phyloP scores from a whole-genome alignment of 2,797 vertebrate species.

The Arvicola amphibius region DNA sequence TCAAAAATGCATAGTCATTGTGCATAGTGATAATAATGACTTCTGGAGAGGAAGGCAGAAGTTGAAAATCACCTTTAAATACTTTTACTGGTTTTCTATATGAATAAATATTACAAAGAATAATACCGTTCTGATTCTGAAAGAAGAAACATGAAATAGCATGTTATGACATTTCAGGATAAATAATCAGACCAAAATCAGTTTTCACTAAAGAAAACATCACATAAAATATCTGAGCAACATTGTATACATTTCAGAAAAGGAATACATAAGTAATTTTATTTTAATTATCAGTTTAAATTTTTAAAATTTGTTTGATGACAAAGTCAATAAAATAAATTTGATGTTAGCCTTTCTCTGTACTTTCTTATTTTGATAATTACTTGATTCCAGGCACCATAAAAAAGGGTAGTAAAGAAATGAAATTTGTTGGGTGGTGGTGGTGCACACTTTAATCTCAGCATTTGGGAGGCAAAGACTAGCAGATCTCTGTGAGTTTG shows the following conservation, averaged over 20 bases:
- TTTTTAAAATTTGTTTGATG: conserved; percentile 43
- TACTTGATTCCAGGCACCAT: conserved; percentile 14
- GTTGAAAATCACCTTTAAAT: conserved; percentile 47
- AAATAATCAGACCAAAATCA: conserved; percentile 51
- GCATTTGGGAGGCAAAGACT: background rate
- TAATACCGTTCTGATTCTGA: conserved; percentile 39
- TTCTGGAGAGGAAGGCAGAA: background rate
- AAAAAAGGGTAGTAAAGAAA: background rate
- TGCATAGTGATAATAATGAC: conserved; percentile 14
- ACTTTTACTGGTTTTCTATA: conserved; percentile 47
- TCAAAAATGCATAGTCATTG: conserved; percentile 14
- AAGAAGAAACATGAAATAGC: conserved; percentile 2
- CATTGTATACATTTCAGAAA: conserved; percentile 43
- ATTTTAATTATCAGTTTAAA: conserved; percentile 22
- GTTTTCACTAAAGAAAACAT: conserved; percentile 6
- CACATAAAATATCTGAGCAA: conserved; percentile 23
- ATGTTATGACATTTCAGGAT: conserved; percentile 20
- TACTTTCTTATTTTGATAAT: conserved; percentile 34
- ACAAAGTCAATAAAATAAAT: conserved; percentile 67
- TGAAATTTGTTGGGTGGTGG: background rate
- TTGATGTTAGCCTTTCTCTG: conserved; percentile 23
- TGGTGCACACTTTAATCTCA: background rate
- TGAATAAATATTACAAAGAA: conserved; percentile 13
- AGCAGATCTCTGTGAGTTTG: background rate
- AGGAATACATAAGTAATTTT: background rate